Base-by-base conservation (phyloP, 2,797 vertebrate species). In the Podargus strigoides region DNA sequence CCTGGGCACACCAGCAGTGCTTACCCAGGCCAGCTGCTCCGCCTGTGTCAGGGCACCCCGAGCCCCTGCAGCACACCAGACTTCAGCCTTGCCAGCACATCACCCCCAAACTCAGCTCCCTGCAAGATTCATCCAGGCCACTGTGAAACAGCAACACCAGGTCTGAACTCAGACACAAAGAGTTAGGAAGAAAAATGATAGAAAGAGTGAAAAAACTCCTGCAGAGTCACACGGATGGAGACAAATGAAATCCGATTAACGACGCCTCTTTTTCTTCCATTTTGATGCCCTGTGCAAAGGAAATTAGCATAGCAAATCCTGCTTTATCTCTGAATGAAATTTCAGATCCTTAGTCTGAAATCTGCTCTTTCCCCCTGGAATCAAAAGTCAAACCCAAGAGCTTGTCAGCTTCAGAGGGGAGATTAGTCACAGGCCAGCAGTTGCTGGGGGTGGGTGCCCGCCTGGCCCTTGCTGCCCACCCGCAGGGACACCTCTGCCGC, bases 21-120 rank as follows among this genome's bases (percentile, higher is more conserved):
- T n/a, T n/a, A n/a, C n/a, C n/a, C n/a, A n/a, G n/a, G n/a, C 97
- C 98, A 98, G 98, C 98, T 98, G 98, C 97, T 98, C 78, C 50
- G 42, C 96, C 59, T 96, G 2, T 2, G 1, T 6, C 3, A 12
- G 73, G 56, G 60, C 7, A 7, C 27, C 19, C 27, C 1, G 6
- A 90, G 55, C 41, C 24, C 55, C 23, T 2, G 0, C 39, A 94
- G 73, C 85, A 53, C 94, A 93, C 34, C 37, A 94, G 95, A 91
- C 88, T 94, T 85, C 78, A 95, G 85, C 39, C 73, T 24, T 88
- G 90, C 80, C 95, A 95, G 73, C 14, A 76, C 1, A 9, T 8
- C 52, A 9, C 28, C 37, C 32, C 44, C 58, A 87, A 93, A 93
- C 18, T 62, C 50, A 87, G 64, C 66, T 80, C 73, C 64, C 58